Conservation (phyloP, 1,140 invertebrate genomes). For the Gonioctena quinquepunctata region DNA sequence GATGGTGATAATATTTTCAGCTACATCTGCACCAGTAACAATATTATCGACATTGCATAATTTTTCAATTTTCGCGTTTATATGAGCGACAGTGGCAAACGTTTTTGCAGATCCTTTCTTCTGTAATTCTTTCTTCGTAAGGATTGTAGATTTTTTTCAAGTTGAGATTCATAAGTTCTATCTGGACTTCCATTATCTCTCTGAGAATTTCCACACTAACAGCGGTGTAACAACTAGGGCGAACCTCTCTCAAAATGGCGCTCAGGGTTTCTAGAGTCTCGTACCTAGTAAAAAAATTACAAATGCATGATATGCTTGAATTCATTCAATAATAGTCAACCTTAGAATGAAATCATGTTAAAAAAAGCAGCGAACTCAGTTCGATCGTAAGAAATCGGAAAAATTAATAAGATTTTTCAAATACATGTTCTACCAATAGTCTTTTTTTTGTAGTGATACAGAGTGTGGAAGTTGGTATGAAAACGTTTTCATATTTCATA, state of each 20-base stretch:
- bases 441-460: no score
- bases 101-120: constrained; percentile 16
- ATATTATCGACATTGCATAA: neutral
- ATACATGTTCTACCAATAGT: no score
- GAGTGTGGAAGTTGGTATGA: no score
- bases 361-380: no score
- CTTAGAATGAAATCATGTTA: no score
- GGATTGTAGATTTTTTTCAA: constrained; percentile 54
- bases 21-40: neutral
- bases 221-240: constrained; percentile 53
- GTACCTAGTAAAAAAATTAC: constrained; percentile 52
- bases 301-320: no score
- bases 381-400: no score
- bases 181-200: constrained; percentile 60
- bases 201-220: constrained; percentile 52
- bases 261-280: constrained; percentile 67
- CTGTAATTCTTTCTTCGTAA: neutral
- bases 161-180: constrained; percentile 63
- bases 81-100: constrained; percentile 6
- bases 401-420: no score
- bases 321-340: no score
- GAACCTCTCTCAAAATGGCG: constrained; percentile 51
- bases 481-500: no score
- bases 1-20: no score
- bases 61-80: constrained; percentile 25